These are phyloP conservation scores for Bubo scandiacus DNA, from an alignment of 2,113 vertebrate species.

Conservation along the genomic window DNA sequence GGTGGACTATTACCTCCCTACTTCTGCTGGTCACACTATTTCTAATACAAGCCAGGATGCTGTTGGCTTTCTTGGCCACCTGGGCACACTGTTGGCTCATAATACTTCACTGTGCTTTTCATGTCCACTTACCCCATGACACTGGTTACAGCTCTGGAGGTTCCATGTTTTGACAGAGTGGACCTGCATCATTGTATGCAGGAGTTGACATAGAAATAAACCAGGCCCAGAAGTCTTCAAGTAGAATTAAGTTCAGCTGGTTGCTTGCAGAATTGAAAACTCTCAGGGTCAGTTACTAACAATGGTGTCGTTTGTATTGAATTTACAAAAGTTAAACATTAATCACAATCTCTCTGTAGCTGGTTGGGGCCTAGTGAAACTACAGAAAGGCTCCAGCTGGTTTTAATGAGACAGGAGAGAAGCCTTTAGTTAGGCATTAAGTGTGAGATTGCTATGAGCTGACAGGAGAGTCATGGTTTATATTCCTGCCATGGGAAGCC, in stretches of 20 bases:
- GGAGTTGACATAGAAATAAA: neutral
- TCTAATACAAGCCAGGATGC: too few relatives aligned
- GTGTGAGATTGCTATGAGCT: neutral
- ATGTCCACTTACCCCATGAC: neutral
- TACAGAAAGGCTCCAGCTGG: neutral
- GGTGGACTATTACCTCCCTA: too few relatives aligned
- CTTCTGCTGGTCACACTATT: too few relatives aligned
- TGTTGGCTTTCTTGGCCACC: too few relatives aligned
- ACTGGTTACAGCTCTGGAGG: rapidly evolving
- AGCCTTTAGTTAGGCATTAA: neutral
- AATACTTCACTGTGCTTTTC: neutral
- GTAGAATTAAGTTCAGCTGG: neutral
- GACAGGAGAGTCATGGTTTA: neutral
- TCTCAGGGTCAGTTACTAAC: neutral
- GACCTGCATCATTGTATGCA: rapidly evolving
- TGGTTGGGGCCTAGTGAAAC: neutral
- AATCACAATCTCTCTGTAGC: neutral
- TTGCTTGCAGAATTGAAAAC: neutral
- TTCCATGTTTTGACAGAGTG: neutral
- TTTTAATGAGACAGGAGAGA: neutral
- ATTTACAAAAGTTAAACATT: neutral
- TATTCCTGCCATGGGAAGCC: neutral
- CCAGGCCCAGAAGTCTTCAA: neutral
- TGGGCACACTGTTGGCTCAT: too few relatives aligned
- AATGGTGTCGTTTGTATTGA: neutral